Evolutionary conservation across 2,888 invertebrate genomes (phyloP), one percentile per base, ranked within the genome.

Genomic region (Cataglyphis livida): DNA sequence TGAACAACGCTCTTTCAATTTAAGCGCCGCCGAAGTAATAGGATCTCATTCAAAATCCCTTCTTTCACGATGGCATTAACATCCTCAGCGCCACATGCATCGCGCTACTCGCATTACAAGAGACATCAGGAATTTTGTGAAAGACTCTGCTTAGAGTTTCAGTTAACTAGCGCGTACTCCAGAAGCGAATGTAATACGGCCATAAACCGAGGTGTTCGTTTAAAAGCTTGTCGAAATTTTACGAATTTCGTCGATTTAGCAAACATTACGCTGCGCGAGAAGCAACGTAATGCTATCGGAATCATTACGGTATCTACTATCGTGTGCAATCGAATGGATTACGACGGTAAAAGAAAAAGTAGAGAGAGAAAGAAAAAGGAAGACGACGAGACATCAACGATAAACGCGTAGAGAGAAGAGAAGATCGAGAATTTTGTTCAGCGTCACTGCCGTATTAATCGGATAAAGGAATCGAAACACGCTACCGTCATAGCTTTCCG

Each of bases 51-150:
- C 59, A 51, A 82, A 85, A 85, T 82, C 79, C 57, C 61, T 85
- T 84, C 84, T 85, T 82, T 85, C 78, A 65, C 66, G 65, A 18
- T 59, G 51, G 75, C 66, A 82, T 82, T 59, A 59, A 59, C 75
- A 59, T 71, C 10, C 41, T 59, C 62, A 51, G 70, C 48, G 51
- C 70, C 59, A 48, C 59, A 48, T 66, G 68, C 51, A 51, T 70
- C 73, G 64, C 73, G 64, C 73, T 79, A 87, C 35, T 87, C 83
- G 59, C 74, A 73, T 87, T 87, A 88, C 88, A 87, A 76, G 79
- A 48, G 74, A 73, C 25, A 78, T 71, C 71, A 61, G 88, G 82
- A 83, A 88, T 84, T 87, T 85, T 48, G 71, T 75, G 66, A 88
- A 87, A 75, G 59, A 71, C 74, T 79, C 66, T 35, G 51, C 32